These are phyloP conservation scores for Drosophila ohnishii DNA, from an alignment of 1,140 invertebrate genomes.

Conservation along the genomic window DNA sequence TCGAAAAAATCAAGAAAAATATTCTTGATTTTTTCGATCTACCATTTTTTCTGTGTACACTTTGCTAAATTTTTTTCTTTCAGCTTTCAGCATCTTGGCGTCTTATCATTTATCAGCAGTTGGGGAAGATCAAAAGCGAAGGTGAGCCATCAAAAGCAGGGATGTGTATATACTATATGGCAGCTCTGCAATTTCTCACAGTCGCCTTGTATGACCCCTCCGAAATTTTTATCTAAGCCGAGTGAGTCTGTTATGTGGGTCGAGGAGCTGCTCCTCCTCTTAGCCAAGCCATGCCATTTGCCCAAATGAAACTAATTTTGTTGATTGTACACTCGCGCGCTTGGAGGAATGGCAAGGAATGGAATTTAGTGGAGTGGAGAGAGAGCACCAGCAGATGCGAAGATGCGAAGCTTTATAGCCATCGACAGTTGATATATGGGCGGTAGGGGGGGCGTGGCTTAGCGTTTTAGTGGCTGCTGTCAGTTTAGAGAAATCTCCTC, in stretches of 20 bases:
- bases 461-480: constrained; percentile 39
- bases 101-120: constrained; percentile 76
- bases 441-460: constrained; percentile 32
- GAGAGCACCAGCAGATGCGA: constrained; percentile 16
- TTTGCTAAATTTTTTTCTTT: constrained; percentile 55
- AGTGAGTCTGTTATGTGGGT: constrained; percentile 68
- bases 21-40: too few species aligned
- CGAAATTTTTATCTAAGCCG: constrained; percentile 51
- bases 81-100: constrained; percentile 19
- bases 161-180: constrained; percentile 1
- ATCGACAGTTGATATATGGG: constrained; percentile 71
- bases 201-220: constrained; percentile 10
- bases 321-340: constrained; percentile 65
- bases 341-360: constrained; percentile 18
- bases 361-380: constrained; percentile 13
- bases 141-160: constrained; percentile 61
- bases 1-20: too few species aligned
- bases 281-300: constrained; percentile 68
- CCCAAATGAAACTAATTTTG: constrained; percentile 79
- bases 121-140: constrained; percentile 69
- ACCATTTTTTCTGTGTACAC: too few species aligned
- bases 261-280: constrained; percentile 16
- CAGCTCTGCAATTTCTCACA: constrained; percentile 19
- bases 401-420: constrained; percentile 55
- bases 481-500: constrained; percentile 47